Conservation (phyloP, 2,113 vertebrate genomes). For the Corydoras maculifer region DNA sequence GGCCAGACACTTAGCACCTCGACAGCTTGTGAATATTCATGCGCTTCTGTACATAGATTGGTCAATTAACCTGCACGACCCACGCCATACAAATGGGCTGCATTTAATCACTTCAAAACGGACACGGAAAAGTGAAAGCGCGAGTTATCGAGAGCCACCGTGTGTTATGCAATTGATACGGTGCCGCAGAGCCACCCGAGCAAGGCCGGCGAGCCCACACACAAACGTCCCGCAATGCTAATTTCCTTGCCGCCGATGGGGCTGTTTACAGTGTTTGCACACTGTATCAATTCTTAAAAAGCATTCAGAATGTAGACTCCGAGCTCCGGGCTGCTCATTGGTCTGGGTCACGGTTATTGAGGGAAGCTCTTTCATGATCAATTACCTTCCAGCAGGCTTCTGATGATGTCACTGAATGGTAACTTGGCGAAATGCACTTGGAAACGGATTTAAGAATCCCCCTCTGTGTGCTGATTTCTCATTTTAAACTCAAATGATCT, state of each 20-base stretch:
- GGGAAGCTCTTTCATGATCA: constrained; percentile 6
- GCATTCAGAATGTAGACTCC: constrained; percentile 7
- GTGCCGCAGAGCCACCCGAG: constrained; percentile 12
- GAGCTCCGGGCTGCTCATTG: constrained; percentile 13
- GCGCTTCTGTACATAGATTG: constrained; percentile 52
- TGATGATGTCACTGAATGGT: neutral
- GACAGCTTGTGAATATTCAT: constrained; percentile 62
- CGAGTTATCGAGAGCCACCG: constrained; percentile 41
- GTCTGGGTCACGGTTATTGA: constrained; percentile 10
- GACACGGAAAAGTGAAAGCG: constrained; percentile 31
- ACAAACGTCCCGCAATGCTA: constrained; percentile 2
- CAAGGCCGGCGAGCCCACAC: neutral
- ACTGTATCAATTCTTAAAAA: constrained; percentile 3
- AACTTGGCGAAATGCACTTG: constrained; percentile 2
- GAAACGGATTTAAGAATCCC: neutral
- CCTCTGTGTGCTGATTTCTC: no score
- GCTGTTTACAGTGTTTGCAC: constrained; percentile 6
- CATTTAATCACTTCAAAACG: constrained; percentile 31
- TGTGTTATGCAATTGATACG: constrained; percentile 20
- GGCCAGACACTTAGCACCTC: constrained; percentile 49
- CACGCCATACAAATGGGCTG: constrained; percentile 46
- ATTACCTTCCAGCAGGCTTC: constrained; percentile 4
- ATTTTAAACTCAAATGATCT: no score
- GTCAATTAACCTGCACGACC: constrained; percentile 62
- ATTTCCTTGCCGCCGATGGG: constrained; percentile 16